These are phyloP conservation scores for Oasisia sp. DNA, from an alignment of 2,888 invertebrate genomes.

Conservation along the genomic window DNA sequence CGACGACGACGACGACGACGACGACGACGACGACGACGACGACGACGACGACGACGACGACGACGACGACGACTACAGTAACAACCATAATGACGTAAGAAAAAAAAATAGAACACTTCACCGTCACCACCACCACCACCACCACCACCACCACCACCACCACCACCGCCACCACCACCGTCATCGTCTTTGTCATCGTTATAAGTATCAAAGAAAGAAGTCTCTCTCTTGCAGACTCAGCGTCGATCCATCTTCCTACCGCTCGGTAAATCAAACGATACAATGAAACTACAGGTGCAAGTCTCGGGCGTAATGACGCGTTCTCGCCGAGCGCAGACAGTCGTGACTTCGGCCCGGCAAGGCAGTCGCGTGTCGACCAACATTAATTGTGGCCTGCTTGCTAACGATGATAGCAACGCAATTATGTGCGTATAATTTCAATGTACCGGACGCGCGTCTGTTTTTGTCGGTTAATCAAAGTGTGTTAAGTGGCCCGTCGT, in stretches of 20 bases:
- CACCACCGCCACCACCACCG: background rate
- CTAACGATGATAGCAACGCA: background rate
- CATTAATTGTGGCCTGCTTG: background rate
- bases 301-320: background rate
- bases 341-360: background rate
- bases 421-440: background rate
- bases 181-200: background rate
- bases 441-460: conserved; percentile 3
- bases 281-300: background rate
- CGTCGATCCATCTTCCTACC: background rate
- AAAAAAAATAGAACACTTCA: no score
- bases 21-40: no score
- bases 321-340: background rate
- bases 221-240: background rate
- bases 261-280: background rate
- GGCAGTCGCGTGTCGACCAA: background rate
- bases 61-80: no score
- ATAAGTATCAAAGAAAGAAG: background rate
- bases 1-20: no score
- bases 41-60: no score
- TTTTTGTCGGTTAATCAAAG: conserved; percentile 13
- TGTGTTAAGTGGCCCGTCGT: background rate
- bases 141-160: background rate
- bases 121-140: background rate
- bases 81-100: no score